A percentile compares a stretch with the other conserved stretches of the same genome.
Conservation (phyloP, 2,113 vertebrate genomes). For the Scopus umbretta region DNA sequence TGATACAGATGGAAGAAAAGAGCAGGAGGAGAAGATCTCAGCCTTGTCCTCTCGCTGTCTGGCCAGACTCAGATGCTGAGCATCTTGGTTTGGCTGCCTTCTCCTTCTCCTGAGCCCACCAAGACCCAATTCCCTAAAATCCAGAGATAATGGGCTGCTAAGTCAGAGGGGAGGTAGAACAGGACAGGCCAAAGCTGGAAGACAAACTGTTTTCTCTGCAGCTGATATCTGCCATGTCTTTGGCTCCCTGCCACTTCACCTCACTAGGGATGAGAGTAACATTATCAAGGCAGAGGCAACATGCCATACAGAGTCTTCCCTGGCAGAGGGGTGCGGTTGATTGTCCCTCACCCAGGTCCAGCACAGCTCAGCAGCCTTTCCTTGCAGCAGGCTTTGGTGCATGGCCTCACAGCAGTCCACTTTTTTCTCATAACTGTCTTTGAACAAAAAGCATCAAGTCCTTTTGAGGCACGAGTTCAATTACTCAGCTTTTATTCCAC, state of each 20-base stretch:
- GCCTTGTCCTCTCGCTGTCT: not conserved
- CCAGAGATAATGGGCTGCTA: not conserved
- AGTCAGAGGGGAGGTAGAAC: not conserved
- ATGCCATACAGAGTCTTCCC: not conserved
- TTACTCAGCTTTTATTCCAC: not conserved
- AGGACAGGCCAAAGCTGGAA: not conserved
- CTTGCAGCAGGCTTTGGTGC: not conserved
- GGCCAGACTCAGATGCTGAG: not conserved
- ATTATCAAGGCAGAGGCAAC: not conserved
- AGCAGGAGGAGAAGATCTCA: not conserved
- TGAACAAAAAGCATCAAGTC: not conserved
- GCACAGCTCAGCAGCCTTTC: not conserved
- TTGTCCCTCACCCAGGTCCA: not conserved
- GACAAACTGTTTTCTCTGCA: not conserved
- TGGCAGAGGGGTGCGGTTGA: not conserved
- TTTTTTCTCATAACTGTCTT: not conserved
- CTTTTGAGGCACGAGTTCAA: not conserved
- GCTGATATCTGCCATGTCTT: not conserved
- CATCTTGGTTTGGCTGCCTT: not conserved
- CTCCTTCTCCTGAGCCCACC: not conserved
- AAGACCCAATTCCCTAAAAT: not conserved
- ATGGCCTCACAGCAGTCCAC: not conserved
- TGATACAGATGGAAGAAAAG: not conserved
- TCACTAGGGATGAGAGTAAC: not conserved
- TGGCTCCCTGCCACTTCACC: not conserved